These are phyloP conservation scores for Coptodon bakossiorum DNA, from an alignment of 2,113 vertebrate species.

Conservation along the genomic window DNA sequence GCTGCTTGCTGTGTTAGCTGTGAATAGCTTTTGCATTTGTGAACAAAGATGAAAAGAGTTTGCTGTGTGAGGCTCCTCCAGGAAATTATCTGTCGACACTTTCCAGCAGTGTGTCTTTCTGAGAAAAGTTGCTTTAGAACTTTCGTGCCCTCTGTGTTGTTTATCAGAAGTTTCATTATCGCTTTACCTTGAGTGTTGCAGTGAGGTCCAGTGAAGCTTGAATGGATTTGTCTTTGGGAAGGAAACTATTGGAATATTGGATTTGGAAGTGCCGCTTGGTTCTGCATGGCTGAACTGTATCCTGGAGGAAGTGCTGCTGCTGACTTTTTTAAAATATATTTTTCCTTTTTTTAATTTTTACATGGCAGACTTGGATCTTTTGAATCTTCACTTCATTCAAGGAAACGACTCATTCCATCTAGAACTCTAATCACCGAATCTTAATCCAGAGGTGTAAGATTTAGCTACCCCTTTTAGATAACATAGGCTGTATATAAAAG, in stretches of 20 bases:
- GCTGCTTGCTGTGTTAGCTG: not conserved
- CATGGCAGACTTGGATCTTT: not conserved
- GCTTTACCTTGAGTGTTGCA: not conserved
- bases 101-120: not conserved
- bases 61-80: not conserved
- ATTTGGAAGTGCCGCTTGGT: slow-evolving; percentile 29
- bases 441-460: not conserved
- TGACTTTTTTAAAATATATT: not conserved
- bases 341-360: not conserved
- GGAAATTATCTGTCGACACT: not conserved
- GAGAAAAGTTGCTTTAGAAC: not conserved
- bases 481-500: not conserved
- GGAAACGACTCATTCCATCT: not conserved
- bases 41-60: slow-evolving; percentile 1
- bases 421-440: not conserved
- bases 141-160: not conserved
- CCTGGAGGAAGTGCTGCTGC: not conserved
- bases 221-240: slow-evolving; percentile 24
- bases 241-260: slow-evolving; percentile 35
- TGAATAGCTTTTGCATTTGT: not conserved
- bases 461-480: not conserved
- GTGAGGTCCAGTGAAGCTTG: slow-evolving; percentile 2
- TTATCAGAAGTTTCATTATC: not conserved
- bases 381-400: not conserved
- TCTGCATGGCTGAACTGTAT: slow-evolving; percentile 1